These are phyloP conservation scores for Drosophila aldrichi DNA, from an alignment of 2,888 invertebrate genomes.

Conservation along the genomic window DNA sequence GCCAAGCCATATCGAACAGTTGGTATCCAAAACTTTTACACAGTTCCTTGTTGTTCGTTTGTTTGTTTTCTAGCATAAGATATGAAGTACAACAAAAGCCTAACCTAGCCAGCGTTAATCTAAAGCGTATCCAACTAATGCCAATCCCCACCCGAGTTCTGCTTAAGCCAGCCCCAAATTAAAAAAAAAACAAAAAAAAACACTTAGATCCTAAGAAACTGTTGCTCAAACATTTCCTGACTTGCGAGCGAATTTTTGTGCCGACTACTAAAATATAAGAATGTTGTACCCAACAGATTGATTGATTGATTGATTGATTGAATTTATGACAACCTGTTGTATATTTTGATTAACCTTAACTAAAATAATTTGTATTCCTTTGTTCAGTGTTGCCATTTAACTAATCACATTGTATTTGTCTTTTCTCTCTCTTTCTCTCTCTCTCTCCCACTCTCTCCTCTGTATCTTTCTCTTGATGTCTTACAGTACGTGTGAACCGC, in stretches of 20 bases:
- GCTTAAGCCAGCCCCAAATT: conserved; percentile 14
- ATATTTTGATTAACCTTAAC: conserved; percentile 52
- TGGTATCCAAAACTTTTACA: conserved; percentile 57
- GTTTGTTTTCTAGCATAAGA: conserved; percentile 26
- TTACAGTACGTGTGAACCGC: conserved; percentile 96
- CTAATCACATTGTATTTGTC: conserved; percentile 71
- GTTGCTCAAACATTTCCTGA: conserved; percentile 45
- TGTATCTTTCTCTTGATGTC: conserved; percentile 79
- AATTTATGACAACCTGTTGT: conserved; percentile 49
- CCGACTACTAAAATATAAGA: conserved; percentile 34
- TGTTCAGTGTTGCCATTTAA: conserved; percentile 53
- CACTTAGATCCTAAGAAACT: conserved; percentile 26
- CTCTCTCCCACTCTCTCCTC: conserved; percentile 44
- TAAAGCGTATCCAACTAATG: conserved; percentile 31
- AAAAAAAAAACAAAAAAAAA: no score
- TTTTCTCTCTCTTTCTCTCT: conserved; percentile 25
- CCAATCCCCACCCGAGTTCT: conserved; percentile 2
- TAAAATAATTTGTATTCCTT: conserved; percentile 23
- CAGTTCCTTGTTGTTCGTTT: conserved; percentile 46
- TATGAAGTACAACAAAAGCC: conserved; percentile 13
- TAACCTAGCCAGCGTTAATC: conserved; percentile 7
- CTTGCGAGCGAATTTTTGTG: conserved; percentile 37
- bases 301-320: conserved; percentile 31
- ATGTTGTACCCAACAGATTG: conserved; percentile 26
- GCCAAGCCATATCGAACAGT: conserved; percentile 59